A percentile compares a stretch with the other conserved stretches of the same genome.
Conservation (phyloP, 2,888 invertebrate genomes). For the Gortyna flavago region DNA sequence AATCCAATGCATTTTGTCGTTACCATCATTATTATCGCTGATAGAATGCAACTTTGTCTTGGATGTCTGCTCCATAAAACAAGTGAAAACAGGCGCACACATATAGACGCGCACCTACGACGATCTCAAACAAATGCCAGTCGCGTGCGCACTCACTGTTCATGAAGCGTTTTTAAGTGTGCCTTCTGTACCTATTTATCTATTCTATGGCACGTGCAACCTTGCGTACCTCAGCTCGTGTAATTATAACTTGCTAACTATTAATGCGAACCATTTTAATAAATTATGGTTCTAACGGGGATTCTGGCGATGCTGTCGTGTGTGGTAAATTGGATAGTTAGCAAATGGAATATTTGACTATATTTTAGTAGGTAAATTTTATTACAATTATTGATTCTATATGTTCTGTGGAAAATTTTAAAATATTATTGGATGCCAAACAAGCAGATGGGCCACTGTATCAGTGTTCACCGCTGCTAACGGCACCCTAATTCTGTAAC, state of each 20-base stretch:
- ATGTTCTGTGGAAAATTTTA: not conserved
- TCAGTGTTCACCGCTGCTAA: not conserved
- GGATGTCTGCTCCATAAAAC: not conserved
- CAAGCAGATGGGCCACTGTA: not conserved
- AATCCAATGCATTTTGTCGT: not conserved
- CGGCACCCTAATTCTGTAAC: not conserved
- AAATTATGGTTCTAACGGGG: constrained; percentile 46
- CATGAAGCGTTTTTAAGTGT: not conserved
- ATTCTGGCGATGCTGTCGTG: constrained; percentile 6
- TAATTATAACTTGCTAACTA: constrained; percentile 64
- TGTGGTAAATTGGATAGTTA: constrained; percentile 20
- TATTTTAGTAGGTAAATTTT: not conserved
- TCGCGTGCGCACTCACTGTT: not conserved
- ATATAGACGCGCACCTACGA: not conserved
- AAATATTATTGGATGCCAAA: not conserved
- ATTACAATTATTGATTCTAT: not conserved
- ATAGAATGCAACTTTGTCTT: not conserved
- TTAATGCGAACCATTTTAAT: constrained; percentile 57
- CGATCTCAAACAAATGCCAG: not conserved
- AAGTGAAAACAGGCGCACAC: not conserved
- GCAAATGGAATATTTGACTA: constrained; percentile 38
- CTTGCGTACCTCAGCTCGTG: constrained; percentile 17
- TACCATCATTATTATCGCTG: not conserved
- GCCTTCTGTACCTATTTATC: not conserved
- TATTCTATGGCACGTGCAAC: not conserved